Conservation (phyloP, 1,140 invertebrate genomes). For the Drosophila busckii region DNA sequence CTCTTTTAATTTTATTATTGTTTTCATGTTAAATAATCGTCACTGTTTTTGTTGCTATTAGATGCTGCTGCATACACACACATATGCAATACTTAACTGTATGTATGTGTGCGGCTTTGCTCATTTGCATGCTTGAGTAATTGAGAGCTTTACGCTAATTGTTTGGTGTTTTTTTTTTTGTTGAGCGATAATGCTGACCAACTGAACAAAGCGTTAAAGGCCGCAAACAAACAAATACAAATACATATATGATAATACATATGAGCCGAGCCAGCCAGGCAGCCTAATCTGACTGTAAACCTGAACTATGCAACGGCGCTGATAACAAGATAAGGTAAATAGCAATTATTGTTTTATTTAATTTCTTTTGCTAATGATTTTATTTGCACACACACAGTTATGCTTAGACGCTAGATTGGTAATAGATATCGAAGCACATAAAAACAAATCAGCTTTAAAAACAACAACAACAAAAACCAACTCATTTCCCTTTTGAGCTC, state of each 20-base stretch:
- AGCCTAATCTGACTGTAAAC: conserved; percentile 38
- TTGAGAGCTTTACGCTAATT: conserved; percentile 47
- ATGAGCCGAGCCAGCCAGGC: not conserved
- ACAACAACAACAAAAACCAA: conserved; percentile 12
- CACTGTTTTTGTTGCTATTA: conserved; percentile 8
- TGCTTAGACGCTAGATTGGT: conserved; percentile 13
- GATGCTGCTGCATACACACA: conserved; percentile 6
- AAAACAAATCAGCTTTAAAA: conserved; percentile 39
- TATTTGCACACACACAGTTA: conserved; percentile 35
- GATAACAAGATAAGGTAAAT: conserved; percentile 36
- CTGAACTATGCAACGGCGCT: conserved; percentile 37
- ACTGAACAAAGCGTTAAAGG: conserved; percentile 4
- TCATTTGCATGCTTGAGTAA: conserved; percentile 34
- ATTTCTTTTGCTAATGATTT: not conserved
- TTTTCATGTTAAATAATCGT: conserved; percentile 58
- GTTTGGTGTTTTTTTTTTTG: conserved; percentile 40
- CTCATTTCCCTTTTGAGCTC: conserved; percentile 37
- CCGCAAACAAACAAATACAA: not conserved
- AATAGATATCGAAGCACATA: conserved; percentile 16
- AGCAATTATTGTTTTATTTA: conserved; percentile 24
- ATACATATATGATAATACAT: not conserved
- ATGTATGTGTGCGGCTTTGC: too few species aligned
- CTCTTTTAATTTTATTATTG: conserved; percentile 55
- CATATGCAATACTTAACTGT: too few species aligned
- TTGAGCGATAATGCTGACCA: conserved; percentile 17